Evolutionary conservation across 1,140 invertebrate species (phyloP), one percentile per base, ranked within the genome.

Genomic region (Agraylea sexmaculata): DNA sequence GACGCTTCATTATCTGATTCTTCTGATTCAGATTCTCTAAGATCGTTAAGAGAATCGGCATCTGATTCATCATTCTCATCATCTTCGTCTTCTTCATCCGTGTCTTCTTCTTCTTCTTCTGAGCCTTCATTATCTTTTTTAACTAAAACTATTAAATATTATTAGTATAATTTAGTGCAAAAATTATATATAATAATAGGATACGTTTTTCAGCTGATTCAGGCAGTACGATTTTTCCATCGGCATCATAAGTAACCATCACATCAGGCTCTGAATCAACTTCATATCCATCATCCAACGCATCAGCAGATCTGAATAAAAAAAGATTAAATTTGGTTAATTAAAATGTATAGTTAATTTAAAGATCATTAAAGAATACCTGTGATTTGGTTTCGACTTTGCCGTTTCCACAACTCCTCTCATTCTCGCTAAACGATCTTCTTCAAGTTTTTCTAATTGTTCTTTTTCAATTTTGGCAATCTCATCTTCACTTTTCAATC

Each of bases 401-500:
- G 28, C 44, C 25, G 63, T 59, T 37, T 64, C 54, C 20, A 60
- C 53, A 40, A 72, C 69, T 7, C 75, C 80, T 43, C 71, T 67
- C 88, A 93, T 93, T 53, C 88, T 71, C 36, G 64, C 59, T 27
- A 81, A 46, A 42, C 86, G 68, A 49, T 88, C 80, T 47, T 68
- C 70, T 66, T 92, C 87, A 20, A 90, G 60, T 54, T 80, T 74
- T 50, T 86, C 79, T n/a, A 91, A 60, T 47, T 73, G 75, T 45
- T 80, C 74, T 49, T 75, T 78, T 54, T 91, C 84, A 61, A 88
- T 80, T 55, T 77, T 77, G 4, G 77, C 79, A 33, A 87, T 65
- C 66, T 91, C 83, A 45, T 88, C 83, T 51, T 83, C 77, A 31
- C 75, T 82, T 63, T 89, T 87, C 2, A 89, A 54, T 51, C 77